These are phyloP conservation scores for Drosophila ananassae DNA, from an alignment of 1,140 invertebrate genomes.

Conservation along the genomic window DNA sequence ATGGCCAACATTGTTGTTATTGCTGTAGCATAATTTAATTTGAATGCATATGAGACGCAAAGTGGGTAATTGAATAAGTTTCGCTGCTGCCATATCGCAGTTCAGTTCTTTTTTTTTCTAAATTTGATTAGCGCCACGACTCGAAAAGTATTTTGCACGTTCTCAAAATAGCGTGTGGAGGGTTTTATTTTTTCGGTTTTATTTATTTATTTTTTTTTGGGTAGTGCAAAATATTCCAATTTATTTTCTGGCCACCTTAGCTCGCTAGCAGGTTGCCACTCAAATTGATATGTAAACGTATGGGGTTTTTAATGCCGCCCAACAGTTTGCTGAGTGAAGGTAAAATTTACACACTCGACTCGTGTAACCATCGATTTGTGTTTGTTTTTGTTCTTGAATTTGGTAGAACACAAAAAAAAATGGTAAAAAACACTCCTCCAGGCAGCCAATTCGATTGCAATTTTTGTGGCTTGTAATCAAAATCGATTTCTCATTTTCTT, in stretches of 20 bases:
- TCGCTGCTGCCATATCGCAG: constrained; percentile 32
- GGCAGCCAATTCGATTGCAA: constrained; percentile 37
- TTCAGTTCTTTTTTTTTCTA: constrained; percentile 37
- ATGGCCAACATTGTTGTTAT: constrained; percentile 61
- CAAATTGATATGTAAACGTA: constrained; percentile 66
- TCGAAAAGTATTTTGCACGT: constrained; percentile 56
- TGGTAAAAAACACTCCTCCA: constrained; percentile 7
- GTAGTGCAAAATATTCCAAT: constrained; percentile 40
- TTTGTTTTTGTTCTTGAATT: constrained; percentile 26
- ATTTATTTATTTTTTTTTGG: constrained; percentile 5
- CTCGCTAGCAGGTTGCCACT: constrained; percentile 16
- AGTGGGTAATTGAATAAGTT: constrained; percentile 82
- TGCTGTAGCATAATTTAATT: constrained; percentile 77
- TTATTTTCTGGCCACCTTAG: constrained; percentile 46
- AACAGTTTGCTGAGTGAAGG: constrained; percentile 54
- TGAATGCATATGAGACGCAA: constrained; percentile 74
- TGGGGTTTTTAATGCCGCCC: constrained; percentile 47
- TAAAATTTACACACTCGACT: constrained; percentile 40
- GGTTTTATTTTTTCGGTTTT: neutral
- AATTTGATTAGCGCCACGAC: constrained; percentile 72
- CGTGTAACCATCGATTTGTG: constrained; percentile 36
- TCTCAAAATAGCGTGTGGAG: constrained; percentile 26
- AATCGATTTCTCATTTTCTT: constrained; percentile 57
- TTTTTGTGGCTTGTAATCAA: constrained; percentile 47
- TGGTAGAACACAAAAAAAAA: neutral